These are phyloP conservation scores for Crotalus horridus DNA, from an alignment of 2,113 vertebrate species.

Conservation along the genomic window DNA sequence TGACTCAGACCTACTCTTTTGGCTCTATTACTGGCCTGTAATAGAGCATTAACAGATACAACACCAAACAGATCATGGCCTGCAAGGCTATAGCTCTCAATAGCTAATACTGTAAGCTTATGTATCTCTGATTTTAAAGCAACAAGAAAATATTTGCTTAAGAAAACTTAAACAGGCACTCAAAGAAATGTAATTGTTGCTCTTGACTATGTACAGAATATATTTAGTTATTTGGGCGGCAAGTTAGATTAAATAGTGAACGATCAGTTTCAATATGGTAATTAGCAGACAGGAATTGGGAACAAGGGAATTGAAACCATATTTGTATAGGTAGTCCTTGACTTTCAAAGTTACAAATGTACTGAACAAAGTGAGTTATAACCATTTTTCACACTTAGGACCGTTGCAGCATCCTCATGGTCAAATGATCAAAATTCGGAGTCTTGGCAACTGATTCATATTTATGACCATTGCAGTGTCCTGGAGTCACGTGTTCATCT, in stretches of 20 bases:
- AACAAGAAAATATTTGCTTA: background rate
- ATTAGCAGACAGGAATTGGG: conserved; percentile 11
- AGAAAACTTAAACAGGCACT: background rate
- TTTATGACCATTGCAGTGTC: background rate
- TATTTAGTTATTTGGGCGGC: background rate
- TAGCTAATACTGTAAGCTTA: background rate
- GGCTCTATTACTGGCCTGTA: background rate
- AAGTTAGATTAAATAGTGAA: background rate
- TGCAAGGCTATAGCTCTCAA: background rate
- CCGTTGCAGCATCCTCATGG: background rate
- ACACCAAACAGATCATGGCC: background rate
- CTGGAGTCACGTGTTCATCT: background rate
- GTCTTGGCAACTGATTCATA: background rate
- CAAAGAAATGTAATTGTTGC: background rate
- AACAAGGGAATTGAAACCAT: conserved; percentile 16
- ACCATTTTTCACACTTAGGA: background rate
- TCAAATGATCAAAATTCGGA: background rate
- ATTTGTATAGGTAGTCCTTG: conserved; percentile 36
- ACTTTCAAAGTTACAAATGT: conserved; percentile 31
- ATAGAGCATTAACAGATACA: background rate
- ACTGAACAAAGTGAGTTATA: background rate
- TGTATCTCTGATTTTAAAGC: background rate
- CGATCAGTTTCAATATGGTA: conserved; percentile 10
- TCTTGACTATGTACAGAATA: background rate
- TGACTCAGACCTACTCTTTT: background rate